Evolutionary conservation across 2,888 invertebrate species (phyloP).

Genomic region (Amphipyra tragopoginis): DNA sequence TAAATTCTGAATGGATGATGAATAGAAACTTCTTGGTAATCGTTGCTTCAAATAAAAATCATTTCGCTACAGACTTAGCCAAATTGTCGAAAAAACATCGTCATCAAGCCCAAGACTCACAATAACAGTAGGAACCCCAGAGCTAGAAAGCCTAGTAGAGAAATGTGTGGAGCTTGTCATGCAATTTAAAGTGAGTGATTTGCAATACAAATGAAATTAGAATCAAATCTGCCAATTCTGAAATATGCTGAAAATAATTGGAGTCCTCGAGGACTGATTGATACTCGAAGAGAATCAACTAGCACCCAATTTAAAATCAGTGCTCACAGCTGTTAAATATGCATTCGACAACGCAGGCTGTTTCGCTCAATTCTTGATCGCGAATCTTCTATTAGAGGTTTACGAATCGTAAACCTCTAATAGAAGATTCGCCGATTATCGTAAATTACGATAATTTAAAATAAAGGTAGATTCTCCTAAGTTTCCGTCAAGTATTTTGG

Average conservation of each 20-base stretch:
- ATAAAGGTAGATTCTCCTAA: not conserved
- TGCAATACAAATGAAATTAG: slow-evolving; percentile 26
- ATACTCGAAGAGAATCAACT: slow-evolving; percentile 4
- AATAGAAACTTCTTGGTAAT: no score
- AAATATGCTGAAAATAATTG: slow-evolving; percentile 39
- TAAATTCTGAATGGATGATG: no score
- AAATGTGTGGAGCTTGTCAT: not conserved
- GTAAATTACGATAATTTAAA: no score
- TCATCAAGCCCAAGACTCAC: not conserved
- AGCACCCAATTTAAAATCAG: slow-evolving; percentile 21
- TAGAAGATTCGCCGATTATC: no score
- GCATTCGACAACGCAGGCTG: slow-evolving; percentile 23
- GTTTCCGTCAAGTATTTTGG: slow-evolving; percentile 19
- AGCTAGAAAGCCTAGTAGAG: not conserved
- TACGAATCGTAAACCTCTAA: no score
- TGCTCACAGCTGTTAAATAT: slow-evolving; percentile 36
- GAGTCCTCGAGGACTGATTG: slow-evolving; percentile 16
- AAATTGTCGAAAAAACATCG: not conserved
- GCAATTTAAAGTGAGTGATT: slow-evolving; percentile 18
- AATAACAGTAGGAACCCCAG: no score
- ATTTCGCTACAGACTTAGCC: no score
- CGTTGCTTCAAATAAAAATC: no score
- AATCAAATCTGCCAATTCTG: slow-evolving; percentile 15
- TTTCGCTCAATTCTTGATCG: slow-evolving; percentile 4
- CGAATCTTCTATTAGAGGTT: not conserved